phyloP scores from a whole-genome alignment of 2,797 vertebrate genomes.

The Enteromius fasciolatus region DNA sequence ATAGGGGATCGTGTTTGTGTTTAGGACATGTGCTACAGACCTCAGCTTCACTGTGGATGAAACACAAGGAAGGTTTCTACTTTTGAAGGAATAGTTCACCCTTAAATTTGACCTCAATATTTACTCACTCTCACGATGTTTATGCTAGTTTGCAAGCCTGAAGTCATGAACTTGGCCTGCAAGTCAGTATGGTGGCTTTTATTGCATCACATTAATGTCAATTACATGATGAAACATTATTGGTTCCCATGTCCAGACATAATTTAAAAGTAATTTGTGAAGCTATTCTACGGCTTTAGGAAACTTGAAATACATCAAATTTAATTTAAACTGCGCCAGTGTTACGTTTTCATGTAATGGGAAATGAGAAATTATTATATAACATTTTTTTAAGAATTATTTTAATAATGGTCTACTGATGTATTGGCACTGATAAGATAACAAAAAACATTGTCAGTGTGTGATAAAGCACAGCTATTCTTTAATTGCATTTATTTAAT shows the following conservation, averaged over 20 bases:
- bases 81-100: not conserved
- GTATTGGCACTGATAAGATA: not conserved
- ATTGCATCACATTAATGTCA: not conserved
- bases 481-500: not conserved
- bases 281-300: not conserved
- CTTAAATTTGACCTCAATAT: not conserved
- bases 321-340: not conserved
- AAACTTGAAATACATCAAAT: not conserved
- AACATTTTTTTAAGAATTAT: not conserved
- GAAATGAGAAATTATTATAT: not conserved
- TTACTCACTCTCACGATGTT: slow-evolving; percentile 1
- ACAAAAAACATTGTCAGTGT: not conserved
- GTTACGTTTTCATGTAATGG: not conserved
- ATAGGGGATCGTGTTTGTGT: slow-evolving; percentile 43
- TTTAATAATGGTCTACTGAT: not conserved
- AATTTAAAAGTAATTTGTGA: not conserved
- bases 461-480: too few relatives aligned
- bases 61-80: slow-evolving; percentile 8
- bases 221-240: not conserved
- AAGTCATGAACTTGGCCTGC: not conserved
- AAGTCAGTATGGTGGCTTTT: not conserved
- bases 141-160: not conserved
- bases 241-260: not conserved
- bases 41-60: slow-evolving; percentile 3
- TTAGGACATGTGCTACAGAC: slow-evolving; percentile 8